phyloP scores from a whole-genome alignment of 2,113 vertebrate species.

The Oncorhynchus kisutch region DNA sequence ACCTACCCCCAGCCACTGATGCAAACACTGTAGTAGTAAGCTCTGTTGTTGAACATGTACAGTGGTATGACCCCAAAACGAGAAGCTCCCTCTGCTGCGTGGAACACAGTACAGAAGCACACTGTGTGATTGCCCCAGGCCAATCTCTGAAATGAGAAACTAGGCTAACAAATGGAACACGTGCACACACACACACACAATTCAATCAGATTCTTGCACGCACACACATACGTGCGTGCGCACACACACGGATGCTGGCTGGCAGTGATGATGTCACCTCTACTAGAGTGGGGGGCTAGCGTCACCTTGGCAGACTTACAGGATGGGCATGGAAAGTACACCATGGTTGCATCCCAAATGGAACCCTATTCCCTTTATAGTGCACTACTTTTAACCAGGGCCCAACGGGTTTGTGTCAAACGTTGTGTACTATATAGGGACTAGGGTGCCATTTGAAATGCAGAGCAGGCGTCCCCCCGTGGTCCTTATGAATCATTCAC shows the following conservation, averaged over 20 bases:
- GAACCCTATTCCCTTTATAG: too few species aligned
- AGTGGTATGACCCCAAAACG: slow-evolving; percentile 21
- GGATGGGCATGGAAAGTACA: slow-evolving; percentile 17
- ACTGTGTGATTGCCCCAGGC: slow-evolving; percentile 12
- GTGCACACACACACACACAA: too few species aligned
- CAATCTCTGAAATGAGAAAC: slow-evolving; percentile 28
- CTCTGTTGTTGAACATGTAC: slow-evolving; percentile 4
- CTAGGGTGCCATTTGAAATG: too few species aligned
- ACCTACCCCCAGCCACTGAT: slow-evolving; percentile 4
- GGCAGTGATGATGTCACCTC: slow-evolving; percentile 59
- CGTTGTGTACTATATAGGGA: too few species aligned
- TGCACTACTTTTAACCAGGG: too few species aligned
- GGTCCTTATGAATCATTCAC: slow-evolving; percentile 52
- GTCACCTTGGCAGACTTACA: slow-evolving; percentile 5
- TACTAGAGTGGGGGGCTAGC: not conserved
- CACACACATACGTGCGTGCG: slow-evolving; percentile 12
- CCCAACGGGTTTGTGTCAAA: too few species aligned
- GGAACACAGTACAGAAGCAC: not conserved
- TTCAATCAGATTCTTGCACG: not conserved
- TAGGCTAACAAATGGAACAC: slow-evolving; percentile 11
- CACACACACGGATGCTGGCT: slow-evolving; percentile 19
- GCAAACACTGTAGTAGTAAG: slow-evolving; percentile 4
- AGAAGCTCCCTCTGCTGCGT: slow-evolving; percentile 4
- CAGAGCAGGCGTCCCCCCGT: not conserved
- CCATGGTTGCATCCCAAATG: too few species aligned